Conservation (phyloP, 2,888 invertebrate species). For the Sminthurinus aureus region DNA sequence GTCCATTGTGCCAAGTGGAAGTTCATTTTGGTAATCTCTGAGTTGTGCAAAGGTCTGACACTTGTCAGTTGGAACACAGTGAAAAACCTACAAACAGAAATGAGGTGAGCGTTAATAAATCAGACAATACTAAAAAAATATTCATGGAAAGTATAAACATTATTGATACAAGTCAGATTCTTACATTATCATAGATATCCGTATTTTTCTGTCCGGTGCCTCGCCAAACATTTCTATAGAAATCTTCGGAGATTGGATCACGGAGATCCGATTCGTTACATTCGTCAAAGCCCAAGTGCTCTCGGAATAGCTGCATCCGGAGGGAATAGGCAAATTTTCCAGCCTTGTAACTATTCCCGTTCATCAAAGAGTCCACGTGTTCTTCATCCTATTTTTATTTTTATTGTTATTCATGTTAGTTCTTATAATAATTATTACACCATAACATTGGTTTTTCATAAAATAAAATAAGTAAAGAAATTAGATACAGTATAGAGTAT, state of each 20-base stretch:
- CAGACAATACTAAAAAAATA: too few species aligned
- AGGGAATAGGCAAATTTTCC: constrained; percentile 88
- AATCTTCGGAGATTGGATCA: constrained; percentile 82
- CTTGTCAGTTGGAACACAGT: constrained; percentile 85
- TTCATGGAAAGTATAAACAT: neutral
- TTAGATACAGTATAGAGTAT: neutral
- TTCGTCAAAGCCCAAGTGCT: constrained; percentile 80
- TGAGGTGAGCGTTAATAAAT: too few species aligned
- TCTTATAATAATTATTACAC: too few species aligned
- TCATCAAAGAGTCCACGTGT: constrained; percentile 82
- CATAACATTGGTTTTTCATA: too few species aligned
- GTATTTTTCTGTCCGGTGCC: constrained; percentile 83
- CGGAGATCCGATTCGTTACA: constrained; percentile 69
- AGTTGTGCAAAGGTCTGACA: constrained; percentile 81
- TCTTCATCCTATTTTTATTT: constrained; percentile 78
- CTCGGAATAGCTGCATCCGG: constrained; percentile 84
- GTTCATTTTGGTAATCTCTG: constrained; percentile 77
- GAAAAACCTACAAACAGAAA: constrained; percentile 73
- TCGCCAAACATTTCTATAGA: constrained; percentile 87
- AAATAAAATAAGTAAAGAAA: too few species aligned
- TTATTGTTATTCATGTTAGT: too few species aligned
- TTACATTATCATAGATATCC: constrained; percentile 83
- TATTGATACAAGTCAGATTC: neutral
- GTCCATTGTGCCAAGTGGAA: constrained; percentile 76
- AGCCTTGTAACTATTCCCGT: constrained; percentile 79